Base-by-base conservation (phyloP, 2,797 vertebrate species). In the Sebastes cheni region DNA sequence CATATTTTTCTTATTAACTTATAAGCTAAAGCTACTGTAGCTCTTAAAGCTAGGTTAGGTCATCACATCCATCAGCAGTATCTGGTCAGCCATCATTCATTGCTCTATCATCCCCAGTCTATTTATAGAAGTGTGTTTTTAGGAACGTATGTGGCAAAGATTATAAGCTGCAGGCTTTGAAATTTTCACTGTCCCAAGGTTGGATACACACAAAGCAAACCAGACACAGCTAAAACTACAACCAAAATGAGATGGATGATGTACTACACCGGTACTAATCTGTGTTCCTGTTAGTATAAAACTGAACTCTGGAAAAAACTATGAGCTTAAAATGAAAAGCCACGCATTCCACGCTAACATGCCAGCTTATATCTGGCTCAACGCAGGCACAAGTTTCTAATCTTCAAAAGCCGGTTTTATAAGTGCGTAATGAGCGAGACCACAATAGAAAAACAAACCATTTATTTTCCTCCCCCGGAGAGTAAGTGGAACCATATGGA, bases 401-500 rank as follows among this genome's bases (percentile, higher is more conserved):
- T 95, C 94, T 94, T 95, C 94, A 95, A 95, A 95, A 94, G 93
- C 93, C 72, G 80, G 90, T 92, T 95, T 94, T 92, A 92, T 95
- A 95, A 94, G 93, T 93, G 91, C 82, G 67, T 94, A 95, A 96
- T 94, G 92, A 95, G 88, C 89, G 85, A 90, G 92, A 93, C 93
- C 90, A 91, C 95, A 94, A 95, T 94, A 92, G 92, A 94, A 95
- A 96, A 95, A 93, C 92, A 95, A 94, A 95, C 92, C 91, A 94
- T 95, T 95, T 94, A 94, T 93, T 94, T 94, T 92, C 89, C 89
- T 93, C 86, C 89, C 89, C 93, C 54, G 74, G 89, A 89, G 90
- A 92, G 89, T 94, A 92, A 95, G 90, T 93, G 91, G 89, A 94
- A 94, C 92, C 93, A 95, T 91, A 94, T 94, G 93, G 81, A 79